Evolutionary conservation across 2,113 vertebrate genomes (phyloP).

Genomic region (Rhegmatorhina hoffmannsi): DNA sequence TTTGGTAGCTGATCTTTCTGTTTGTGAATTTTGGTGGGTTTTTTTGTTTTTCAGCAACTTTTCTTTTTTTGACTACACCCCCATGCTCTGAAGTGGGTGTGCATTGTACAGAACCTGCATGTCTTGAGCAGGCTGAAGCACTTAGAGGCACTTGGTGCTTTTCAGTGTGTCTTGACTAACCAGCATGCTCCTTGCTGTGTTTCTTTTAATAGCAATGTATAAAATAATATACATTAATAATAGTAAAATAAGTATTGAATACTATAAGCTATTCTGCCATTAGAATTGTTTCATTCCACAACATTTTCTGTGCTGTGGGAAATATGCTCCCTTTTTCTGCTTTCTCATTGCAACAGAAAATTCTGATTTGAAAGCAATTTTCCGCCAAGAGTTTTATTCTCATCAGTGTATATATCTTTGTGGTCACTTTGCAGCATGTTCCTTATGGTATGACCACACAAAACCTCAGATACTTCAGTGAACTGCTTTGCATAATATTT

Average conservation of each 20-base stretch:
- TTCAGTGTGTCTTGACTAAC: background rate
- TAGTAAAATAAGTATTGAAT: background rate
- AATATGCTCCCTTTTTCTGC: background rate
- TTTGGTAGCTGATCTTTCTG: background rate
- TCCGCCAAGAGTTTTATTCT: background rate
- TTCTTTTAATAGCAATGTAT: background rate
- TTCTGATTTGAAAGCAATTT: background rate
- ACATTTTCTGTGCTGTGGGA: background rate
- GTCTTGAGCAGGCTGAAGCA: background rate
- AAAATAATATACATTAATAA: background rate
- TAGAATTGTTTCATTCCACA: background rate
- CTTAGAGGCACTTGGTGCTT: background rate
- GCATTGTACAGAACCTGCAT: rapidly evolving
- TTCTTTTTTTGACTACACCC: background rate
- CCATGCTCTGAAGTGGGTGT: background rate
- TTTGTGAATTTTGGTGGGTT: background rate
- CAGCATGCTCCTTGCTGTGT: background rate
- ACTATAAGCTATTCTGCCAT: background rate
- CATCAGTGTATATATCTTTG: background rate
- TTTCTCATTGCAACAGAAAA: background rate
- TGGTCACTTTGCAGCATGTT: background rate
- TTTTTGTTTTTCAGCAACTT: background rate
- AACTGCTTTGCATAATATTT: background rate
- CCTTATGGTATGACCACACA: background rate
- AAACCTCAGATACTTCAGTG: background rate